Evolutionary conservation across 2,888 invertebrate genomes (phyloP).

Genomic region (Augochlorella aurata): DNA sequence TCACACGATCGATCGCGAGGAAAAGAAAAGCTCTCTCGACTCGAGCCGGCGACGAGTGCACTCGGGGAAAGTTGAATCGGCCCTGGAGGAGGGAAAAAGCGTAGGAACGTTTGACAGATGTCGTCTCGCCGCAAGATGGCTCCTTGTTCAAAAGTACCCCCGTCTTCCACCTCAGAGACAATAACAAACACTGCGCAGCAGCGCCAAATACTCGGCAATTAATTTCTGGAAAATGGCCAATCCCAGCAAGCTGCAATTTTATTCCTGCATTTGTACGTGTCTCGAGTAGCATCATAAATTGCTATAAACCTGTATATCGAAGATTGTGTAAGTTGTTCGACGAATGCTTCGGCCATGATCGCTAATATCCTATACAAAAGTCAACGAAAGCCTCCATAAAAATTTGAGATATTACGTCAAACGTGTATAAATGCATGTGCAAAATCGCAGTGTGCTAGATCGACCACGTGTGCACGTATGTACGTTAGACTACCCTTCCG

Average conservation of each 20-base stretch:
- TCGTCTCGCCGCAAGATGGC: constrained; percentile 27
- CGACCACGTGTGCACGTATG: not conserved
- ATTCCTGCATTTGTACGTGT: too few relatives aligned
- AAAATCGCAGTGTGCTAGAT: too few relatives aligned
- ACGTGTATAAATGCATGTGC: too few relatives aligned
- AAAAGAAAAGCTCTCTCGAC: constrained; percentile 63
- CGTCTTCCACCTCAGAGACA: not conserved
- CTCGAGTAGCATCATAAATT: too few relatives aligned
- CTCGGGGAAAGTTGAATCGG: constrained; percentile 37
- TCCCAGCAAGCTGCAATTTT: too few relatives aligned
- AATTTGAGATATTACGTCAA: too few relatives aligned
- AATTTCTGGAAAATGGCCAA: too few relatives aligned
- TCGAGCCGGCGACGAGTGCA: constrained; percentile 38
- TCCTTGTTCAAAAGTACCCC: not conserved
- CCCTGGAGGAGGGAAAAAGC: constrained; percentile 24
- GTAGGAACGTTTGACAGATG: constrained; percentile 50
- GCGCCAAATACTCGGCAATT: not conserved
- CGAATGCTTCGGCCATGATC: too few relatives aligned
- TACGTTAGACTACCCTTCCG: not conserved
- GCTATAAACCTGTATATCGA: too few relatives aligned
- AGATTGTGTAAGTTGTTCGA: too few relatives aligned
- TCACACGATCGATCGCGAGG: constrained; percentile 67
- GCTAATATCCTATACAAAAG: too few relatives aligned
- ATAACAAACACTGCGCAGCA: not conserved
- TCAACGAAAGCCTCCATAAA: too few relatives aligned